These are phyloP conservation scores for Arctocebus calabarensis DNA, from an alignment of 2,797 vertebrate species.

Conservation along the genomic window DNA sequence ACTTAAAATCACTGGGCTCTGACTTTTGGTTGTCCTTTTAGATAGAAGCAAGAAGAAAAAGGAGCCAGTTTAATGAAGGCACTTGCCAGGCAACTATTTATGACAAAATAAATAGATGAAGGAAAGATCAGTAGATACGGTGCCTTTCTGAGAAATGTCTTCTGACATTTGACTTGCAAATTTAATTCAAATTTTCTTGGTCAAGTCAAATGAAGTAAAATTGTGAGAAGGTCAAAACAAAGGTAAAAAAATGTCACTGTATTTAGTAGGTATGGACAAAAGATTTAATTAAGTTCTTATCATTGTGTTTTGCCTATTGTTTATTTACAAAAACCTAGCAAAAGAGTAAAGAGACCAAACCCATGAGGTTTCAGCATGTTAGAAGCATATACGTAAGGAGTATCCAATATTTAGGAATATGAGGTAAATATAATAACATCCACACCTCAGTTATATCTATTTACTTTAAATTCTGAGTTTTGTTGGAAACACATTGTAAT, in stretches of 20 bases:
- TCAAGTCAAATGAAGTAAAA: conserved; percentile 59
- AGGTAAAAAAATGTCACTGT: background rate
- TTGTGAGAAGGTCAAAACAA: conserved; percentile 40
- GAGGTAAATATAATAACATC: background rate
- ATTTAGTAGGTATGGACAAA: background rate
- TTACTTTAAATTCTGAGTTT: background rate
- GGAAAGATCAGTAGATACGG: conserved; percentile 46
- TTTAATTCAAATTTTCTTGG: conserved; percentile 69
- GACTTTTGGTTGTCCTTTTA: background rate
- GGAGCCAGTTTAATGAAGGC: conserved; percentile 30
- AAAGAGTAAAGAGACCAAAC: background rate
- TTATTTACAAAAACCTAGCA: conserved; percentile 33
- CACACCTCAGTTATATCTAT: background rate
- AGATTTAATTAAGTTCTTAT: conserved; percentile 61
- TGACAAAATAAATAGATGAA: conserved; percentile 56
- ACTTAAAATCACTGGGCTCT: background rate
- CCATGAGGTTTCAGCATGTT: background rate
- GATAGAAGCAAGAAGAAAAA: background rate
- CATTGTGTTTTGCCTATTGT: background rate
- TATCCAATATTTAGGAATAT: background rate
- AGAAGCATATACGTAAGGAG: background rate
- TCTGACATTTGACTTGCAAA: conserved; percentile 70
- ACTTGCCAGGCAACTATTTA: conserved; percentile 52
- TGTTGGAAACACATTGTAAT: background rate
- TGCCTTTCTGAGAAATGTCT: conserved; percentile 57